phyloP scores from a whole-genome alignment of 2,888 invertebrate genomes.

The Alcis repandata region DNA sequence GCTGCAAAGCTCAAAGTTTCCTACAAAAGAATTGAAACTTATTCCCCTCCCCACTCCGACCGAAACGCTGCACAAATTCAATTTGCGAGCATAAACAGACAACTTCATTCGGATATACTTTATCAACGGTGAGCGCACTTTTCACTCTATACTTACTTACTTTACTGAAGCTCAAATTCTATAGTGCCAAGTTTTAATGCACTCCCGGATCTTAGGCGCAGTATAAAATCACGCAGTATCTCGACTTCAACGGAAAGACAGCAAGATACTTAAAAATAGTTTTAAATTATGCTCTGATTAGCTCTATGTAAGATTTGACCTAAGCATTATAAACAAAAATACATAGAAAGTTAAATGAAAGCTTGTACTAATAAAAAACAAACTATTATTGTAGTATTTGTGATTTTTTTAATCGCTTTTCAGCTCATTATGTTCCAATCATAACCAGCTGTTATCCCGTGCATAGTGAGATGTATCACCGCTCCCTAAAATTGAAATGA shows the following conservation, averaged over 20 bases:
- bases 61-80: constrained; percentile 46
- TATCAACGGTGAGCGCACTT: constrained; percentile 48
- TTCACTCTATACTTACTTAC: constrained; percentile 52
- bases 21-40: constrained; percentile 30
- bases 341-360: too few species aligned
- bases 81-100: constrained; percentile 52
- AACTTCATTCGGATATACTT: constrained; percentile 50
- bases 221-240: constrained; percentile 22
- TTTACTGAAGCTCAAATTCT: constrained; percentile 57
- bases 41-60: constrained; percentile 24
- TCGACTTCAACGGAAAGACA: neutral
- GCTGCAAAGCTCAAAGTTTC: constrained; percentile 20
- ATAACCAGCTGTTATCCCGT: too few species aligned
- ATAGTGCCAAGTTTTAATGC: constrained; percentile 72
- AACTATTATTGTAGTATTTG: too few species aligned
- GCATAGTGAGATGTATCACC: too few species aligned
- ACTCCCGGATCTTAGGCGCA: constrained; percentile 42
- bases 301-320: too few species aligned
- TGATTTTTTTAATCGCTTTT: too few species aligned
- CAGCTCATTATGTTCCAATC: too few species aligned
- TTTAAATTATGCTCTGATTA: too few species aligned
- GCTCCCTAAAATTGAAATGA: too few species aligned
- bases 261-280: too few species aligned
- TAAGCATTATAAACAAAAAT: too few species aligned
- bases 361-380: too few species aligned